Base-by-base conservation (phyloP, 2,797 vertebrate genomes). In the Chaenodraco wilsoni region DNA sequence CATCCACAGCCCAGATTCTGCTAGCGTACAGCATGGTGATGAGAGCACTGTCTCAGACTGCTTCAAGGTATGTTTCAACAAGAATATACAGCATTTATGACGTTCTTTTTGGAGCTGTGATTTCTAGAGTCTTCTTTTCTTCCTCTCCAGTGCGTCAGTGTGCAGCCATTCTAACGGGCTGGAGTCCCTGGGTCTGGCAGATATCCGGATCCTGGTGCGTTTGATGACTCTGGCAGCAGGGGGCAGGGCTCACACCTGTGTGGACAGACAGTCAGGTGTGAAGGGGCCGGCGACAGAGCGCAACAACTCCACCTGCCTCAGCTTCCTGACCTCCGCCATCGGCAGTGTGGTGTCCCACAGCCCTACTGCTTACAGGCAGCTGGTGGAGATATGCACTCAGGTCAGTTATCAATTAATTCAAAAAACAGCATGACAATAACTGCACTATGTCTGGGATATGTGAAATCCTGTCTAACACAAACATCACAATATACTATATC, bases 381-480 rank as follows among this genome's bases (percentile, higher is more conserved):
- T 96, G 3, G 93, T 96, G 75, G 93, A 95, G 81, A 95, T 95
- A 78, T 96, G 95, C 77, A 96, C 95, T 74, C 95, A 94, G 93
- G 95, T 95, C 66, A 70, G 88, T 69, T 33, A 4, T 68, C 12
- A 23, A 48, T 27, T 12, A 4, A 72, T 65, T 4, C 31, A 55
- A 46, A 46, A 48, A 12, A 37, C 17, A 15, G 4, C n/a, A 5
- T 27, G 31, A 12, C 14, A 16, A 75, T 31, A 14, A 37, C 33
- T 9, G 33, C 6, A 44, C 10, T 9, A 33, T 0, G 15, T 5
- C 0, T 31, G 10, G 5, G 1, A 60, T 33, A 3, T 52, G 27
- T 27, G 27, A 27, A 6, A 58, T 61, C 4, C 3, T 21, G 4
- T 27, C 27, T 27, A 27, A 27, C 5, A 27, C 5, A 27, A 27